Conservation (phyloP, 1,140 invertebrate species). For the Rhopalosiphum padi region DNA sequence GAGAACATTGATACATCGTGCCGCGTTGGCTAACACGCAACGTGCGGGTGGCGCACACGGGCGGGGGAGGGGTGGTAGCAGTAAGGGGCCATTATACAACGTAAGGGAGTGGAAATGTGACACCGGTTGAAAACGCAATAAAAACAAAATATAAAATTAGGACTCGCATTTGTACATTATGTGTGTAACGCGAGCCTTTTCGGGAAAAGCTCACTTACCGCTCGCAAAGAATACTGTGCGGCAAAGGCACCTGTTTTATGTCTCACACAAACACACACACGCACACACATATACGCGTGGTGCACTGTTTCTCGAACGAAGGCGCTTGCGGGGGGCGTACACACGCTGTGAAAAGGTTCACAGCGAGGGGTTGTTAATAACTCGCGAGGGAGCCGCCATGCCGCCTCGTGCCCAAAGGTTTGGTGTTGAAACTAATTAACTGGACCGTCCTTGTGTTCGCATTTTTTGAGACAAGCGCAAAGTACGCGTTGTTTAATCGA, state of each 20-base stretch:
- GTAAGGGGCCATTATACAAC: background rate
- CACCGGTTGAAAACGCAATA: conserved; percentile 28
- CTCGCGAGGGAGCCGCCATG: background rate
- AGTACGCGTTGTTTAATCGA: background rate
- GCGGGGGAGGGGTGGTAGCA: background rate
- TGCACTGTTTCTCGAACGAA: background rate
- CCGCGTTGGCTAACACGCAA: background rate
- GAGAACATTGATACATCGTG: background rate
- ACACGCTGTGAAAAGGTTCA: background rate
- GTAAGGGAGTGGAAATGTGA: background rate
- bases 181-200: background rate
- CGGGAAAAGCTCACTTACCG: background rate
- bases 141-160: conserved; percentile 29
- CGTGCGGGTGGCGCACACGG: background rate
- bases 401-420: background rate
- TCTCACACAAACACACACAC: background rate
- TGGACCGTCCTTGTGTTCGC: background rate
- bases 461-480: background rate
- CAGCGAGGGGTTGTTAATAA: conserved; percentile 4
- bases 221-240: background rate
- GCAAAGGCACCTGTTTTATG: conserved; percentile 17
- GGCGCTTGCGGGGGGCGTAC: background rate
- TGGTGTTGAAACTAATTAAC: background rate
- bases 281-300: no score
- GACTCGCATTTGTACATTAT: background rate